Percentiles rank a stretch among this genome's conserved stretches.
These are phyloP conservation scores for Myiopsitta monachus DNA, from an alignment of 2,113 vertebrate species.

Conservation along the genomic window DNA sequence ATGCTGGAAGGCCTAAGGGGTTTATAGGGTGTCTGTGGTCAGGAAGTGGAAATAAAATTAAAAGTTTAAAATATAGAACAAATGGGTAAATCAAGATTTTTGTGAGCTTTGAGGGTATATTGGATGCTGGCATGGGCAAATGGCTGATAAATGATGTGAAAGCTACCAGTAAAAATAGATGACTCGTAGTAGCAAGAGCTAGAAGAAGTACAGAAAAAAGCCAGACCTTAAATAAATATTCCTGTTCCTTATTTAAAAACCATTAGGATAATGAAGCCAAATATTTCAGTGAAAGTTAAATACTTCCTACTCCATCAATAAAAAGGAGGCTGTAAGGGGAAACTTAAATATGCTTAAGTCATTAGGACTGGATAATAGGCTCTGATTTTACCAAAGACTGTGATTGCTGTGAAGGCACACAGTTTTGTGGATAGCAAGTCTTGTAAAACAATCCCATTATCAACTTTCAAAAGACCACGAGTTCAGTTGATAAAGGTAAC, in stretches of 20 bases:
- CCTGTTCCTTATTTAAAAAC: not conserved
- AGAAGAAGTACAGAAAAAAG: not conserved
- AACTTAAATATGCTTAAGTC: conserved; percentile 18
- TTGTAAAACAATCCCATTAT: not conserved
- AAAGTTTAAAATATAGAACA: not conserved
- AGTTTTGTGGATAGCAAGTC: not conserved
- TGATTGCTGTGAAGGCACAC: not conserved
- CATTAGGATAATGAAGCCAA: not conserved
- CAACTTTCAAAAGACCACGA: not conserved
- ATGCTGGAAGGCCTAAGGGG: not conserved
- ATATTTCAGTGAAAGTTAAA: not conserved
- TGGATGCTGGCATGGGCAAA: not conserved
- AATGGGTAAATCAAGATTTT: not conserved
- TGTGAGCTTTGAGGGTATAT: not conserved
- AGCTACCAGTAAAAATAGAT: not conserved
- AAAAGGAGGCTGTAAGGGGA: not conserved
- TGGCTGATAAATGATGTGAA: not conserved
- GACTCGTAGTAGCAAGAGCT: not conserved
- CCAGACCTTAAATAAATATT: not conserved
- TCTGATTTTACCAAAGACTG: not conserved
- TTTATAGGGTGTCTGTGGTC: not conserved
- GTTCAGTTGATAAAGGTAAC: not conserved
- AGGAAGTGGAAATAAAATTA: not conserved
- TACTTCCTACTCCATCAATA: not conserved
- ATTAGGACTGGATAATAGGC: conserved; percentile 8